phyloP scores from a whole-genome alignment of 2,888 invertebrate genomes.

The Rhogogaster chlorosoma region DNA sequence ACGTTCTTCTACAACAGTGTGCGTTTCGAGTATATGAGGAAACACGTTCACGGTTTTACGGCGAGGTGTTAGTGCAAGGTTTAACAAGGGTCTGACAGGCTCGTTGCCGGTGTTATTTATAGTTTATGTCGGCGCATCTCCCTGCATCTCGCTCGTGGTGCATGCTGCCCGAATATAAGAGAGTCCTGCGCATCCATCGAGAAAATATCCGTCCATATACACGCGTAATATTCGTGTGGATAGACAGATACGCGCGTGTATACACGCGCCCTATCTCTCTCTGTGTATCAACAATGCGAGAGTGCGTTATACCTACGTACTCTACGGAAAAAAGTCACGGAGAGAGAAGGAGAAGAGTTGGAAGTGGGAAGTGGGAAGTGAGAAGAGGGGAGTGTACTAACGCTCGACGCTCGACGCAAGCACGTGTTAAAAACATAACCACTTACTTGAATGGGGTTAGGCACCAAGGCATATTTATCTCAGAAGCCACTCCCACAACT shows the following conservation, averaged over 20 bases:
- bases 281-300: conserved; percentile 3
- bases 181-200: conserved; percentile 39
- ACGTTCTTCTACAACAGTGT: conserved; percentile 35
- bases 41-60: conserved; percentile 20
- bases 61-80: conserved; percentile 58
- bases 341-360: background rate
- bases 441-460: conserved; percentile 71
- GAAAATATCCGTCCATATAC: conserved; percentile 5
- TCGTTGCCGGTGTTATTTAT: conserved; percentile 78
- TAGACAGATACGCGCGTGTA: background rate
- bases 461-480: conserved; percentile 68
- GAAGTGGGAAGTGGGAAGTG: background rate
- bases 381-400: conserved; percentile 12
- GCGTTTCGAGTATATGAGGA: conserved; percentile 19
- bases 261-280: background rate
- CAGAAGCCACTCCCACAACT: conserved; percentile 58
- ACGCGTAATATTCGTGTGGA: background rate
- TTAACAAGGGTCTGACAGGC: conserved; percentile 78
- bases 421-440: conserved; percentile 75
- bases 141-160: conserved; percentile 52
- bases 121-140: conserved; percentile 76
- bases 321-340: background rate
- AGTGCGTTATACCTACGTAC: background rate
- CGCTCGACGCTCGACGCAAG: conserved; percentile 58
- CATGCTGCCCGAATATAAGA: background rate